Evolutionary conservation across 2,113 vertebrate genomes (phyloP).

Genomic region (Rhinolophus sinicus): DNA sequence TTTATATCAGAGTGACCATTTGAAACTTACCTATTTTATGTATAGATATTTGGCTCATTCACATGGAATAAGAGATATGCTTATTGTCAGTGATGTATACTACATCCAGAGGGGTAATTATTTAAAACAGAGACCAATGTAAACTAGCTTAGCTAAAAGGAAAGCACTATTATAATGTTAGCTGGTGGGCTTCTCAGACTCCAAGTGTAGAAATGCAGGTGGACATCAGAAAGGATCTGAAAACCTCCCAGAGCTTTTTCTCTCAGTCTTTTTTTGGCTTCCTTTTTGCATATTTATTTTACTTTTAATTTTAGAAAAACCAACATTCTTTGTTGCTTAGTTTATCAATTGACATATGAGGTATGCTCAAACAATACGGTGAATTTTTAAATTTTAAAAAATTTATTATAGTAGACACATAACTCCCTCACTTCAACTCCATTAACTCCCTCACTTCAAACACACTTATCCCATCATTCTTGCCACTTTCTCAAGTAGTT

Average conservation of each 20-base stretch:
- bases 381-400: too few species aligned
- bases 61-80: background rate
- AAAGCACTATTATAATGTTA: constrained; percentile 1
- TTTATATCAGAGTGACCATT: background rate
- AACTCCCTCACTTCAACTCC: too few species aligned
- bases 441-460: too few species aligned
- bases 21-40: background rate
- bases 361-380: too few species aligned
- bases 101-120: background rate
- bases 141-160: background rate
- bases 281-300: background rate
- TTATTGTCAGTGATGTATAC: background rate
- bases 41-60: background rate
- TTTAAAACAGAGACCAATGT: background rate
- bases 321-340: background rate
- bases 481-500: too few species aligned
- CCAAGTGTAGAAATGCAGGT: background rate
- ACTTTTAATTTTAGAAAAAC: background rate
- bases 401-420: too few species aligned
- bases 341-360: background rate
- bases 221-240: background rate
- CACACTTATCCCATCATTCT: too few species aligned
- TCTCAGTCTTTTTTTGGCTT: background rate
- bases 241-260: background rate
- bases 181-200: background rate